Base-by-base conservation (phyloP, 2,797 vertebrate species). In the Eptatretus atami region DNA sequence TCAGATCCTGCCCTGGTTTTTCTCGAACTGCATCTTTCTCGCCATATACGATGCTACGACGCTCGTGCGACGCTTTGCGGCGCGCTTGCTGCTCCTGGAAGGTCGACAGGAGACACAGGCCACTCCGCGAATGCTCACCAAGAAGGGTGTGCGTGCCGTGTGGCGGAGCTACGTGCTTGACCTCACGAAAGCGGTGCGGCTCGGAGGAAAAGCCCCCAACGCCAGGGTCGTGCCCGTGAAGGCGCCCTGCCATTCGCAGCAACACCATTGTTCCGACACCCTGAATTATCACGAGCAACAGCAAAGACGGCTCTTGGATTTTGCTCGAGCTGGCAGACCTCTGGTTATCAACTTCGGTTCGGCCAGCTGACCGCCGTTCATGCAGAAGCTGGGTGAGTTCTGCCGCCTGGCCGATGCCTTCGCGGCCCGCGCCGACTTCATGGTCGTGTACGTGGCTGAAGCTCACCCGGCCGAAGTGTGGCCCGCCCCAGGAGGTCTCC, bases 291-390 rank as follows among this genome's bases (percentile, higher is more conserved):
- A 44, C 31, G 31, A 19, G 19, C 76, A 82, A 19, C 19, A 19
- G 19, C 19, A 19, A 66, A 92, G 84, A 67, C 80, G 71, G 67
- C 82, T 96, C 63, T 77, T 96, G 71, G 88, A 96, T 74, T 94
- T 94, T 66, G 86, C 82, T 71, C 78, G 76, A 11, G 78, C 79
- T 0, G 79, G 86, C 69, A 78, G 90, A 66, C 90, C 88, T 1
- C 76, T 98, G 68, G 84, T 98, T 69, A 81, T 98, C 68, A 98
- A 98, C 74, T 96, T 98, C 15, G 90, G 90, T 69, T 95, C 87
- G 3, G 83, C 83, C 72, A 93, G 86, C 75, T 98, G 90, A 98
- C 90, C 90, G 67, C 90, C 90, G 0, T 98, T 98, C 67, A 79
- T 84, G 64, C 83, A 73, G 79, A 84, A 92, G 74, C 76, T 98